Base-by-base conservation (phyloP, 2,113 vertebrate species). In the Desmodus rotundus region DNA sequence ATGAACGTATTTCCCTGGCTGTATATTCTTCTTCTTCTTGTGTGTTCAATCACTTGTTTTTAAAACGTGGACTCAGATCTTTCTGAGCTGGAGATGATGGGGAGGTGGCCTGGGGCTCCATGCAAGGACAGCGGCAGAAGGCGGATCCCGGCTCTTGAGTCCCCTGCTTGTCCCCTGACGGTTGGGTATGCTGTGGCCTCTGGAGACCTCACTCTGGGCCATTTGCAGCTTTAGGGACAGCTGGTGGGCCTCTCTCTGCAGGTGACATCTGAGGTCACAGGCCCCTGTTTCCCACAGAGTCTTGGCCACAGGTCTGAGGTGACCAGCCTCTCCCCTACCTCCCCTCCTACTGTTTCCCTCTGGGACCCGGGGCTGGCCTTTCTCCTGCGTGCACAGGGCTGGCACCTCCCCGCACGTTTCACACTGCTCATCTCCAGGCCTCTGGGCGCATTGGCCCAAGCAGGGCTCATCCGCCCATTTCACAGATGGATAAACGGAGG, bases 21-120 rank as follows among this genome's bases (percentile, higher is more conserved):
- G 33, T 22, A 0, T 1, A 1, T 4, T 19, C 24, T 6, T 4
- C 4, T 0, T 1, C 1, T 4, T 19, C 24, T 6, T 4, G 5
- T 0, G 7, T 7, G 17, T 68, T 33, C 36, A 9, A 1, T 24
- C 43, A 10, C 5, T 13, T 61, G 5, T 7, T 22, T 33, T 3
- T 24, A 22, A n/a, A 50, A 41, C 0, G 5, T 3, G 47, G 33
- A 11, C 14, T 68, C 22, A 4, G n/a, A 4, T 31, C 28, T 91
- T 41, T 33, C 54, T 10, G 45, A 85, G 73, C 54, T 0, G 13
- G 6, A 38, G 61, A 13, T 0, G 31, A n/a, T 0, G 1, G 4
- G 4, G 16, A 38, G 3, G 47, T 36, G 82, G 9, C 33, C 52
- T 13, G 74, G 74, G 74, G 1, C 19, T 3, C 74, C 47, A 28